phyloP scores from a whole-genome alignment of 2,113 vertebrate genomes.

The Hypanus sabinus region DNA sequence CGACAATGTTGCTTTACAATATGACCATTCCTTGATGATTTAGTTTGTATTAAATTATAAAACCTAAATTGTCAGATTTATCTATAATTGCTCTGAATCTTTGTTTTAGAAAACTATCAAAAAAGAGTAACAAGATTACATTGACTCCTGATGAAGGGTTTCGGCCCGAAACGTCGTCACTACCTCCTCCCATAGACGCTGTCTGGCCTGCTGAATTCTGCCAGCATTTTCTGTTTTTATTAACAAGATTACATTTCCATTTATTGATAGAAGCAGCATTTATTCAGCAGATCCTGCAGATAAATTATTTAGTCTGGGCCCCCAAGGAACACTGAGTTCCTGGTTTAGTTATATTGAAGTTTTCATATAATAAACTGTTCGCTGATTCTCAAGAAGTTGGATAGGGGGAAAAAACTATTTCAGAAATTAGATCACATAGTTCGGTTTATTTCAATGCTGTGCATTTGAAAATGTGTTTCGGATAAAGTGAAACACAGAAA shows the following conservation, averaged over 20 bases:
- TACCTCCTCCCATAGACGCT: no score
- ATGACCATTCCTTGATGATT: neutral
- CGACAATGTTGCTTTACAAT: neutral
- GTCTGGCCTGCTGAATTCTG: no score
- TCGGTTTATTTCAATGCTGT: no score
- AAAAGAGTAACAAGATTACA: neutral
- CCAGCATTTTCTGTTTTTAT: no score
- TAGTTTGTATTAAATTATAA: neutral
- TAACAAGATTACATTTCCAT: neutral
- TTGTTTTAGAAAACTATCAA: neutral
- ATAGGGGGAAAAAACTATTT: neutral
- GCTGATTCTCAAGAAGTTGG: neutral
- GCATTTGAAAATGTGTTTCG: no score
- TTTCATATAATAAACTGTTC: neutral
- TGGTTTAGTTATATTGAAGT: neutral
- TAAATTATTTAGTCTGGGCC: neutral
- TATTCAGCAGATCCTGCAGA: neutral
- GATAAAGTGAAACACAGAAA: no score
- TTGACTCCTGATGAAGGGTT: no score
- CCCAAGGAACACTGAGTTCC: constrained; percentile 1
- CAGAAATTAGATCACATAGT: neutral
- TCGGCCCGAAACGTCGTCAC: no score
- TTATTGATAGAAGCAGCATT: neutral
- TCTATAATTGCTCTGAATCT: neutral
- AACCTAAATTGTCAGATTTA: neutral